These are phyloP conservation scores for Anguilla japonica DNA, from an alignment of 2,113 vertebrate species.

Conservation along the genomic window DNA sequence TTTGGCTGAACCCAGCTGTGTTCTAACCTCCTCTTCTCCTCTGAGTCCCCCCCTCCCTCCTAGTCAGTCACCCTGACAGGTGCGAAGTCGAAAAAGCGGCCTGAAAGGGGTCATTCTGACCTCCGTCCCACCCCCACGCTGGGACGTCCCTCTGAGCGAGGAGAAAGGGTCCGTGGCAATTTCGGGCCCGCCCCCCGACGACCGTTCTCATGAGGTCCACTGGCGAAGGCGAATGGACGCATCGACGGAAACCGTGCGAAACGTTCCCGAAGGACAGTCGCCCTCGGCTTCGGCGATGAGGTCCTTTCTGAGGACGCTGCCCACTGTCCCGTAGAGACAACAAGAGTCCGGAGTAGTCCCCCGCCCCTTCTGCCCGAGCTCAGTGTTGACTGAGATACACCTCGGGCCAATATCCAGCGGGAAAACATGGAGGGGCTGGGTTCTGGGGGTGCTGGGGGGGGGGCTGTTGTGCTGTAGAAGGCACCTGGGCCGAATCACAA, in stretches of 20 bases:
- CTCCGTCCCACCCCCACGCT: neutral
- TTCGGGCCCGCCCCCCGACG: neutral
- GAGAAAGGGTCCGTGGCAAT: neutral
- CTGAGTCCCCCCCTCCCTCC: neutral
- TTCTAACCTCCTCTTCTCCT: neutral
- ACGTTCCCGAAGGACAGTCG: neutral
- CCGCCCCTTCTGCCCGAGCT: neutral
- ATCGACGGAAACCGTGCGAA: neutral
- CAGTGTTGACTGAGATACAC: neutral
- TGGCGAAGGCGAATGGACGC: neutral
- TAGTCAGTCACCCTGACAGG: neutral
- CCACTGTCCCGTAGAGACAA: neutral
- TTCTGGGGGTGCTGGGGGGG: neutral
- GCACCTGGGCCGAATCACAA: slow-evolving; percentile 19
- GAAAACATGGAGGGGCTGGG: neutral
- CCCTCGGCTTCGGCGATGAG: neutral
- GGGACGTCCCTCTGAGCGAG: neutral
- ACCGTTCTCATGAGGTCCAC: neutral
- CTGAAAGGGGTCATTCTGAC: neutral
- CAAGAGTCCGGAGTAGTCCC: neutral
- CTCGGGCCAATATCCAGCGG: neutral
- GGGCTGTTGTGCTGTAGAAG: neutral
- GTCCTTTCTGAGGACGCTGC: neutral
- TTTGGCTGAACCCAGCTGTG: neutral
- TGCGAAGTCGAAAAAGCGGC: neutral